phyloP scores from a whole-genome alignment of 2,113 vertebrate genomes.

The Colinus virginianus region DNA sequence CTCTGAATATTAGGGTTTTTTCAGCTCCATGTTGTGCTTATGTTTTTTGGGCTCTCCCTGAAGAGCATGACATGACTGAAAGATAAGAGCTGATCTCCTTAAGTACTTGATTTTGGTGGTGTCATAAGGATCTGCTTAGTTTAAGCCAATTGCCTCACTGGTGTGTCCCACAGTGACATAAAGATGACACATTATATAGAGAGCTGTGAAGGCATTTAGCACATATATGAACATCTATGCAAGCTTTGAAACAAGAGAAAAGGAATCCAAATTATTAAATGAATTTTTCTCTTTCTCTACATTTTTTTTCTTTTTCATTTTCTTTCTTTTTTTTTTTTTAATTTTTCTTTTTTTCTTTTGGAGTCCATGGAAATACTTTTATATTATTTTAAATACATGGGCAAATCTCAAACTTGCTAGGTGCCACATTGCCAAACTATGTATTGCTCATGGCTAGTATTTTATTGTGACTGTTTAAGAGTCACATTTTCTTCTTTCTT shows the following conservation, averaged over 20 bases:
- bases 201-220: background rate
- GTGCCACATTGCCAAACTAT: background rate
- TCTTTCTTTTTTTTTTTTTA: background rate
- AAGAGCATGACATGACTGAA: background rate
- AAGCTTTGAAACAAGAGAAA: background rate
- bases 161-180: background rate
- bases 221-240: background rate
- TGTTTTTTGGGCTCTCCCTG: background rate
- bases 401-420: background rate
- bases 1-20: background rate
- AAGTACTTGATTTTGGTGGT: background rate
- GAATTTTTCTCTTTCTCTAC: background rate
- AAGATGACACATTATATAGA: background rate
- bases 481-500: background rate
- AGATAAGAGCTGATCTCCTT: background rate
- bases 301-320: background rate
- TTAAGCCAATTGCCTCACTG: background rate
- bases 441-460: fast-evolving
- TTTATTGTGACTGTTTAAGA: background rate
- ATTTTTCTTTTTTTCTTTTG: background rate
- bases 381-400: background rate
- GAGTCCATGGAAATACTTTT: background rate
- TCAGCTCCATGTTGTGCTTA: background rate
- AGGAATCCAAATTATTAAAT: fast-evolving
- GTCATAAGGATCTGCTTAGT: background rate